Base-by-base conservation (phyloP, 2,888 invertebrate species). In the Chromoteleia sp. region DNA sequence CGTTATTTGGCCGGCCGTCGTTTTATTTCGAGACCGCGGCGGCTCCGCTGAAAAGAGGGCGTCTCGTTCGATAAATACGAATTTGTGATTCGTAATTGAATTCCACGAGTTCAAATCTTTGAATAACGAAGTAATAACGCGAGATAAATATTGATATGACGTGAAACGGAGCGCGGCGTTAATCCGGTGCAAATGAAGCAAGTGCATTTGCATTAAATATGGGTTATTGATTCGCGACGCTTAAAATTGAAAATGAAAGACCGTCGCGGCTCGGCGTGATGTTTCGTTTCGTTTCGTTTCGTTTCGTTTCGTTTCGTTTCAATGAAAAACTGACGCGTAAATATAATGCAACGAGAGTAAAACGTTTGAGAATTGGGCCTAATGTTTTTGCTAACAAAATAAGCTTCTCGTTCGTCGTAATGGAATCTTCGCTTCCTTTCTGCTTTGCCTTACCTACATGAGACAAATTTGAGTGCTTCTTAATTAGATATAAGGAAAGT, bases 131-230 rank as follows among this genome's bases (percentile, higher is more conserved):
- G 58, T 75, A 67, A 75, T 75, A 67, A 76, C 52, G 12, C 43
- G 56, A 19, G 52, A 68, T 59, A 76, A 61, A 61, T 76, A 68
- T 76, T 67, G 68, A 68, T 68, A 68, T 52, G 17, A 68, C 48
- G 45, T 54, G 52, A 25, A 76, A 43, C 39, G 2, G 41, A 33
- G 41, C 7, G 10, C 33, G n/a, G 3, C 19, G 17, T 52, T 75
- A 75, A 67, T 59, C 52, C 75, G 15, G 30, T 17, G 30, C 15
- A 59, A 67, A 75, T 52, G 61, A 30, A 45, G 50, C 50, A 41
- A 30, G 10, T 36, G 25, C 41, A 59, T 75, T 67, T 67, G 56
- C 67, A 67, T 75, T 56, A 74, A 65, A 45, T 65, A 58, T 25
- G 54, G 33, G 14, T 56, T 56, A 74, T 65, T 65, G 65, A 74